Evolutionary conservation across 2,113 vertebrate genomes (phyloP), one percentile per base, ranked within the genome.

Genomic region (Morone chrysops): DNA sequence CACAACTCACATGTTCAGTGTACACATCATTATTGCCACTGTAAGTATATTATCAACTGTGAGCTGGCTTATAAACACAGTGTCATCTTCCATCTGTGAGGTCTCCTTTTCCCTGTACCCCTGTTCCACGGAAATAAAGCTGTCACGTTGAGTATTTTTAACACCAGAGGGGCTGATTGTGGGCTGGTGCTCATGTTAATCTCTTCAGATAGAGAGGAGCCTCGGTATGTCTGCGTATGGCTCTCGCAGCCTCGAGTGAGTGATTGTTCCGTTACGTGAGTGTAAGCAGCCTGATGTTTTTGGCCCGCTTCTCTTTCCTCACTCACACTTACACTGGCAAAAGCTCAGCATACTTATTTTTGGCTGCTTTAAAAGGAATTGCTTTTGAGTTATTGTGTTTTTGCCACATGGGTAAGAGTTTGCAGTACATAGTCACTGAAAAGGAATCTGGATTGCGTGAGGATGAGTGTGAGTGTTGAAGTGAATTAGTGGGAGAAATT

Each of bases 231-330:
- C 73, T 87, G 86, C 36, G 51, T 70, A 70, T 67, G 75, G 62
- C 84, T 78, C 81, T 84, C 17, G 5, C 66, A 47, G 73, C 66
- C 73, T 87, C 3, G 17, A 92, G 87, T 89, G 90, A 89, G 89
- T 89, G 88, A 86, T 90, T 92, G 88, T 92, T 91, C 92, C 80
- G 54, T 91, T 90, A 89, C 84, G 84, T 92, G 81, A 83, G 61
- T 8, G 51, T 61, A 41, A 68, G 82, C 89, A 71, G 85, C 82
- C 74, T 86, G 70, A 78, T 90, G 83, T 88, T 90, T 87, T 90
- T 91, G 84, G 83, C 78, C 14, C 74, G 41, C 66, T 25, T 36
- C 48, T 79, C 80, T 72, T 81, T 60, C 79, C 75, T 76, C 60
- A 5, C 80, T 86, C 86, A 84, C 89, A 86, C 85, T 79, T 78